These are phyloP conservation scores for Trichogramma dendrolimi DNA, from an alignment of 2,888 invertebrate species.

Conservation along the genomic window DNA sequence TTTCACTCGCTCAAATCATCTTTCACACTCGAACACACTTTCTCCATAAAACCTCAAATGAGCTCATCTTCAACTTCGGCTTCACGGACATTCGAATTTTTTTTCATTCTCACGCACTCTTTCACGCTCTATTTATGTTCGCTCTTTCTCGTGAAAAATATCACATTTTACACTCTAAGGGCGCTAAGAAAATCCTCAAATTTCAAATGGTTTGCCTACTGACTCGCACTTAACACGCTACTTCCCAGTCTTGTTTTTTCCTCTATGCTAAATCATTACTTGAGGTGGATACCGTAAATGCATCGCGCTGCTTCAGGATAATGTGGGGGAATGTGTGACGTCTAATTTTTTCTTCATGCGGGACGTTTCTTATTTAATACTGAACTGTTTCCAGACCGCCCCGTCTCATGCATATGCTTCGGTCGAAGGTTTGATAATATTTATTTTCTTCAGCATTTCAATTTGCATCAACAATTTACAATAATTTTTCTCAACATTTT, in stretches of 20 bases:
- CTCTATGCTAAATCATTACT: slow-evolving; percentile 30
- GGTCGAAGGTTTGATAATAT: slow-evolving; percentile 9
- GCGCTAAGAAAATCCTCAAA: slow-evolving; percentile 30
- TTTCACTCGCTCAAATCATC: slow-evolving; percentile 13
- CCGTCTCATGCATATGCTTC: slow-evolving; percentile 22
- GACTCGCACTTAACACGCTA: slow-evolving; percentile 31
- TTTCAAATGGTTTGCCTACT: slow-evolving; percentile 30
- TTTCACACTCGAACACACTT: slow-evolving; percentile 16
- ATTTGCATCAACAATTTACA: slow-evolving; percentile 7
- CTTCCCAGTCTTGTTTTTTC: slow-evolving; percentile 31
- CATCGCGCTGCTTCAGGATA: slow-evolving; percentile 30
- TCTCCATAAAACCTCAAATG: neutral
- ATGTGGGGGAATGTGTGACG: slow-evolving; percentile 31
- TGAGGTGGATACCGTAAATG: slow-evolving; percentile 30
- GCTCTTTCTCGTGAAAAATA: slow-evolving; percentile 30
- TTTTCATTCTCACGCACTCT: neutral
- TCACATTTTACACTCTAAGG: slow-evolving; percentile 32
- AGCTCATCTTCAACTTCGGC: neutral
- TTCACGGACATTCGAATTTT: neutral
- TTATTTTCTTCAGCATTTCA: slow-evolving; percentile 11
- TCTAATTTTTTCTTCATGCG: slow-evolving; percentile 28
- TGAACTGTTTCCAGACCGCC: slow-evolving; percentile 29
- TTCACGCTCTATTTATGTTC: neutral
- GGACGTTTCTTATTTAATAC: slow-evolving; percentile 32
- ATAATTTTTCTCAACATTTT: slow-evolving; percentile 5